Evolutionary conservation across 2,113 vertebrate genomes (phyloP).

Genomic region (Daboia siamensis): DNA sequence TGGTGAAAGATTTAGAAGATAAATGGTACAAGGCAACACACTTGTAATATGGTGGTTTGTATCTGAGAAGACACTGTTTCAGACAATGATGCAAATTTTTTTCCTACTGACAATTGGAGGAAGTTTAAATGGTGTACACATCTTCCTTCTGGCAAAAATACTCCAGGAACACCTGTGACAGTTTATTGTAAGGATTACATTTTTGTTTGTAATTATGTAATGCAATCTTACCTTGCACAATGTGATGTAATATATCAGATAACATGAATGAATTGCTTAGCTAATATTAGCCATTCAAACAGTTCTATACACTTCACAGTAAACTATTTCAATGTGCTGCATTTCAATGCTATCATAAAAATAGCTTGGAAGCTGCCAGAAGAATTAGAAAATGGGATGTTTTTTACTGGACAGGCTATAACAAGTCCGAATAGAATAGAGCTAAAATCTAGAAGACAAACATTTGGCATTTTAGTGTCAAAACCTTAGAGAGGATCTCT

Average conservation of each 20-base stretch:
- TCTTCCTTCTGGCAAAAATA: conserved; percentile 15
- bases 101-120: conserved; percentile 3
- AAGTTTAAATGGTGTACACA: not conserved
- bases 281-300: not conserved
- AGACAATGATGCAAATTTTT: not conserved
- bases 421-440: not conserved
- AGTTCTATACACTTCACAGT: not conserved
- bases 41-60: not conserved
- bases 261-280: not conserved
- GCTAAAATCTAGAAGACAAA: not conserved
- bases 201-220: conserved; percentile 24
- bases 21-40: not conserved
- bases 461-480: not conserved
- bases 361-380: not conserved
- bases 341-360: not conserved
- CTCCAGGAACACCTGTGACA: not conserved
- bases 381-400: not conserved
- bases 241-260: conserved; percentile 5
- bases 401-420: not conserved
- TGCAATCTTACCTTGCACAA: not conserved
- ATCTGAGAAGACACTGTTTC: conserved; percentile 11
- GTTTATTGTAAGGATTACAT: conserved; percentile 10
- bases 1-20: not conserved
- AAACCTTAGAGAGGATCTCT: not conserved
- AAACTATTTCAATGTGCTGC: not conserved